Evolutionary conservation across 2,888 invertebrate species (phyloP).

Genomic region (Patella depressa): DNA sequence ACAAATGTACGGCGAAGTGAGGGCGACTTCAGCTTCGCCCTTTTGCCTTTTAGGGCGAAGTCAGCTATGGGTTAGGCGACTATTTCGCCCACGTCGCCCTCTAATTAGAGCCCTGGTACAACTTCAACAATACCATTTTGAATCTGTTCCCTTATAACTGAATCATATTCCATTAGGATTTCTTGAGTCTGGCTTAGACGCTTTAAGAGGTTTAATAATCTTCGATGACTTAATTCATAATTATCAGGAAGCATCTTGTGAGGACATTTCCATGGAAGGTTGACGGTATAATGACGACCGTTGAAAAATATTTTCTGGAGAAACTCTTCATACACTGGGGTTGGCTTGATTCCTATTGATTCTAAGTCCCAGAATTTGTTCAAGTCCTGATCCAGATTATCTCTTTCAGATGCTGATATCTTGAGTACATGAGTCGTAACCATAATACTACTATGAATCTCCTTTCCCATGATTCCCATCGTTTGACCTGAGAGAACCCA

Average conservation of each 20-base stretch:
- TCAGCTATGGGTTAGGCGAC: too few species aligned
- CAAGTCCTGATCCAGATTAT: neutral
- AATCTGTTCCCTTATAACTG: neutral
- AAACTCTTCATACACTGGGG: neutral
- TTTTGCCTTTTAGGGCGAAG: too few species aligned
- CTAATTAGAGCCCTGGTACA: neutral
- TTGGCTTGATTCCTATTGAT: neutral
- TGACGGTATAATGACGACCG: neutral
- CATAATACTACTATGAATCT: neutral
- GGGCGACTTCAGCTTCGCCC: too few species aligned
- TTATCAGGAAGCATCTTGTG: neutral
- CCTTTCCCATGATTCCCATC: too few species aligned
- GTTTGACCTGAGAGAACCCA: slow-evolving; percentile 1
- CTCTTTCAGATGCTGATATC: neutral
- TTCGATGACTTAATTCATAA: neutral
- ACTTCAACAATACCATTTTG: neutral
- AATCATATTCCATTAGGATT: neutral
- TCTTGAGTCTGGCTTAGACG: neutral
- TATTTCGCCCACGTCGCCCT: too few species aligned
- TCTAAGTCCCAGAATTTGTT: slow-evolving; percentile 2
- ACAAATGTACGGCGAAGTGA: too few species aligned
- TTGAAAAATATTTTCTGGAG: neutral
- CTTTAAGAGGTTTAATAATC: neutral
- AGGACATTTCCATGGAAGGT: neutral
- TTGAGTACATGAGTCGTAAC: neutral